Base-by-base conservation (phyloP, 92 coral and sea anemone genomes). In the Metridium senile region DNA sequence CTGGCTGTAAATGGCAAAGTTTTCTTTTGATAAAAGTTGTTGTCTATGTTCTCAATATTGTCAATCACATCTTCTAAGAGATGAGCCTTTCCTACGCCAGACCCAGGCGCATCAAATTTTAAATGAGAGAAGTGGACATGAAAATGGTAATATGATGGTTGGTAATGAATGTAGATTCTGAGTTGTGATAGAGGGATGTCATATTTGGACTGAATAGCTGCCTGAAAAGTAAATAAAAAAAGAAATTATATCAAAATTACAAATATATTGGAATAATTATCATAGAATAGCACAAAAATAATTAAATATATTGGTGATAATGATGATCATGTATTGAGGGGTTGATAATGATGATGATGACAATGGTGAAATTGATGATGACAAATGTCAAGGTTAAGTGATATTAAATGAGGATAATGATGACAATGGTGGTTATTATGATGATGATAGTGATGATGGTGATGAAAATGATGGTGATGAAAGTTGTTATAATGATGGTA, bases 91-190 rank as follows among this genome's bases (percentile, higher is more conserved):
- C 99, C 99, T 11, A 74, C 71, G 22, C 77, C 72, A 9, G 89
- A 82, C 0, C 99, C 99, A 0, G 99, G 99, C 0, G 99, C 99
- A 19, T 92, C 97, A 28, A 87, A 92, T 46, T 75, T 89, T 63
- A 96, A 80, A 70, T 96, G 96, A 11, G 97, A 92, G 64, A 96
- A 96, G 76, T 96, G 99, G 7, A 92, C 97, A 62, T 96, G 99
- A 10, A 96, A 89, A 67, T 96, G 99, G 49, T 92, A 96, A 84
- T 96, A 95, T 0, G 97, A 92, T 20, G 99, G 99, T 74, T 96
- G 99, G 74, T 96, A 96, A 66, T 96, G 99, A 6, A 96, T 82
- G 59, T 92, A 96, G 61, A 96, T 86, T 39, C 97, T 89, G 29
- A 96, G 88, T 71, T 88, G 96, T 0, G 97, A 89, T 25, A 84